Conservation (phyloP, 2,113 vertebrate genomes). For the Etheostoma cragini region DNA sequence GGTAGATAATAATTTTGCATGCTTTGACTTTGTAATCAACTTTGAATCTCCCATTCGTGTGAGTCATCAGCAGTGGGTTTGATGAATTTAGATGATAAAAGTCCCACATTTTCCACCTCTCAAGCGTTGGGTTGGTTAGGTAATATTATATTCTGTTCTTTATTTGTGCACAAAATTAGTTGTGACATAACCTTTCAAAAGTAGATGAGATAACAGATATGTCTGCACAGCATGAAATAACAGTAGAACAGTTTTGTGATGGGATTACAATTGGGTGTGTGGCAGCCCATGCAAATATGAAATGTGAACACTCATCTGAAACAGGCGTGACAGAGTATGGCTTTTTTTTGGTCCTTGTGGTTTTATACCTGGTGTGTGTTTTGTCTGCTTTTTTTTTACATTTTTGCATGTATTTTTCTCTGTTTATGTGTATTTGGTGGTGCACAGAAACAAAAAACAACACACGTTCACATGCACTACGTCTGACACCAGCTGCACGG, state of each 20-base stretch:
- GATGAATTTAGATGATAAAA: background rate
- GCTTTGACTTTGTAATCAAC: background rate
- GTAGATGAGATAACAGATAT: too few species aligned
- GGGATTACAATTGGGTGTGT: background rate
- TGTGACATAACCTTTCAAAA: background rate
- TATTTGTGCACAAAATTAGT: background rate
- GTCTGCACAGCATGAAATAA: background rate
- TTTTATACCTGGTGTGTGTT: background rate
- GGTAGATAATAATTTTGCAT: background rate
- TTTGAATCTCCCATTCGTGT: background rate
- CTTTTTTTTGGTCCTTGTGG: background rate
- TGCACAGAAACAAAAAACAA: background rate
- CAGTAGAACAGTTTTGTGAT: too few species aligned
- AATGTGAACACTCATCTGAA: background rate
- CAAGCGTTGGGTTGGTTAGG: background rate
- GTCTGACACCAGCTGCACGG: slow-evolving; percentile 57
- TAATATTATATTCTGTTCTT: background rate
- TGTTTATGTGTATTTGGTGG: background rate
- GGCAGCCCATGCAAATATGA: background rate
- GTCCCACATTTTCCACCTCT: background rate
- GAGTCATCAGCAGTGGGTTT: background rate
- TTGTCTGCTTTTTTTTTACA: background rate
- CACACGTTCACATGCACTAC: slow-evolving; percentile 61
- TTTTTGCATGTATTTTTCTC: background rate
- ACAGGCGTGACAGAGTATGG: background rate